Conservation (phyloP, 2,888 invertebrate species). For the Callinectes sapidus region DNA sequence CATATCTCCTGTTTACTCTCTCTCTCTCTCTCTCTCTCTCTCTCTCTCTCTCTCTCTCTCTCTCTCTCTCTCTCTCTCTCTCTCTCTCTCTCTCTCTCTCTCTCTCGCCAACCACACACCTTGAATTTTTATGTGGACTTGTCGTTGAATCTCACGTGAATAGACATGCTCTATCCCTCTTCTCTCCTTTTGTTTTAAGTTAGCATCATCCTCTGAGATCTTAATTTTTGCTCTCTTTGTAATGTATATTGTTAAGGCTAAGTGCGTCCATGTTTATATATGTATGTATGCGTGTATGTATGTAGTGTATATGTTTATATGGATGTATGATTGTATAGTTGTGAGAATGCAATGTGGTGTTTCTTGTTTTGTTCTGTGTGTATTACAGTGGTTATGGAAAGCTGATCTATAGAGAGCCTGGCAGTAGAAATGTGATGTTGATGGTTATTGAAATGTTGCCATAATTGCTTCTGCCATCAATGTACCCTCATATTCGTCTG, state of each 20-base stretch:
- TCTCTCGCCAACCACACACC: neutral
- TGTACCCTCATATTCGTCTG: neutral
- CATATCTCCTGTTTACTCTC: neutral
- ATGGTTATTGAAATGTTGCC: neutral
- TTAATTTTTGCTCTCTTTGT: neutral
- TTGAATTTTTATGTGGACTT: neutral
- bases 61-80: too few relatives aligned
- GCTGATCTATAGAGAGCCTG: neutral
- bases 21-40: neutral
- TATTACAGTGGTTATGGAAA: neutral
- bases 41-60: neutral
- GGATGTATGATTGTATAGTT: neutral
- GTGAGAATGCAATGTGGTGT: neutral
- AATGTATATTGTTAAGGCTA: neutral
- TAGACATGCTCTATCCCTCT: neutral
- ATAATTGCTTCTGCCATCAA: neutral
- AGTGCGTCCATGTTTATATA: neutral
- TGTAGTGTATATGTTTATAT: neutral
- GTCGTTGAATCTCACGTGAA: neutral
- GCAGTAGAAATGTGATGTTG: neutral
- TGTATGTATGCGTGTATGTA: constrained; percentile 5
- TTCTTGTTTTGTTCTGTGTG: neutral
- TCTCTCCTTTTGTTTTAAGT: neutral
- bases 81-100: neutral
- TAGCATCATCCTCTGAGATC: neutral